Evolutionary conservation across 2,797 vertebrate genomes (phyloP).

Genomic region (Micropoecilia bifurca): DNA sequence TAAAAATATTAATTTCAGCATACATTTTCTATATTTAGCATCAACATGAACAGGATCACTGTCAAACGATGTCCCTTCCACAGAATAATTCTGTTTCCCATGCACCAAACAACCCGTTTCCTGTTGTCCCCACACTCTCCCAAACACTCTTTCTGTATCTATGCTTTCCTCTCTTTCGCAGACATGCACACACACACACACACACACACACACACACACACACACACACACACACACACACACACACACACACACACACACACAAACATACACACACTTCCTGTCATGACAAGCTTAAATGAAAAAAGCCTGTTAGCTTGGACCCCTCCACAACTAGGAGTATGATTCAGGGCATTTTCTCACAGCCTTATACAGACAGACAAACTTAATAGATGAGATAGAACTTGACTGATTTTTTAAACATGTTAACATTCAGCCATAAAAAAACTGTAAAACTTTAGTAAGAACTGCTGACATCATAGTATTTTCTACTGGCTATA

Average conservation of each 20-base stretch:
- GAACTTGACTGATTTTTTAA: constrained; percentile 1
- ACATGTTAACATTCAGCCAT: neutral
- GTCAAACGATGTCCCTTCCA: constrained; percentile 51
- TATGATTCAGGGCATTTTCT: constrained; percentile 14
- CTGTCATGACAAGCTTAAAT: constrained; percentile 74
- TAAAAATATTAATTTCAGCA: constrained; percentile 15
- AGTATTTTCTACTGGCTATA: neutral
- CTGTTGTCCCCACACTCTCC: constrained; percentile 53
- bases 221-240: constrained; percentile 14
- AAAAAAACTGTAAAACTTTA: neutral
- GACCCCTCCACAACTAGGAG: constrained; percentile 34
- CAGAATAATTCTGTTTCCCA: constrained; percentile 72
- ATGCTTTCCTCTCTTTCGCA: constrained; percentile 1
- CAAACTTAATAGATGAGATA: constrained; percentile 16
- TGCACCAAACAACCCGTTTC: constrained; percentile 64
- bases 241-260: constrained; percentile 16
- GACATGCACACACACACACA: constrained; percentile 12
- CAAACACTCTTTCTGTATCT: constrained; percentile 32
- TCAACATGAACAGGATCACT: constrained; percentile 55
- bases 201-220: constrained; percentile 15
- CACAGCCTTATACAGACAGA: constrained; percentile 1
- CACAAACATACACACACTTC: constrained; percentile 36
- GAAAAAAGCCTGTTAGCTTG: constrained; percentile 63
- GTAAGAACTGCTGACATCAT: neutral
- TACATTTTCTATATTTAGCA: constrained; percentile 45